A percentile compares a stretch with the other conserved stretches of the same genome.
phyloP scores from a whole-genome alignment of 2,797 vertebrate genomes.

The Danio aesculapii region DNA sequence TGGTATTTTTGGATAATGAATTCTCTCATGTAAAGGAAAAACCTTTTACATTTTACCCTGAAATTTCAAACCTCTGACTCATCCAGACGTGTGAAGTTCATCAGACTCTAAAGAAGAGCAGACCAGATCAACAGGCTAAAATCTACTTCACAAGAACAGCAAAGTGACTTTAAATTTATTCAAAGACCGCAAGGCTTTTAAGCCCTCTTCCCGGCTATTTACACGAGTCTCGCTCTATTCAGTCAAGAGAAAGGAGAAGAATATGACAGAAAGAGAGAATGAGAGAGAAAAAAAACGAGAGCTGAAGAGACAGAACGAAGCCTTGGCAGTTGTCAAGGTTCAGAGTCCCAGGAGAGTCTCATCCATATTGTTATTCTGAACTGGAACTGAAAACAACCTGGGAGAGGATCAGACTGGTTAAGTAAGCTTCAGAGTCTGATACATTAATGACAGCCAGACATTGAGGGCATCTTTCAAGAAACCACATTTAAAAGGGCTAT shows the following conservation, averaged over 20 bases:
- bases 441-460: conserved; percentile 15
- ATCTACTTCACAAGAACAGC: conserved; percentile 48
- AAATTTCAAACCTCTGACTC: conserved; percentile 16
- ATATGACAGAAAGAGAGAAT: conserved; percentile 42
- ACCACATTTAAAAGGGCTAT: neutral
- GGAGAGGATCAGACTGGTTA: conserved; percentile 31
- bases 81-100: conserved; percentile 10
- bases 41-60: conserved; percentile 15
- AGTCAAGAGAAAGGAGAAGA: conserved; percentile 21
- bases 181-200: conserved; percentile 56
- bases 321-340: conserved; percentile 55
- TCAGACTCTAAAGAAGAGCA: conserved; percentile 40
- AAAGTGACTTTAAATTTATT: conserved; percentile 60
- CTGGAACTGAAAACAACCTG: conserved; percentile 50
- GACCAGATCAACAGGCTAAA: conserved; percentile 52
- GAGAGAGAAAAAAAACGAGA: conserved; percentile 21
- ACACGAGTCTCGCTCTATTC: conserved; percentile 43
- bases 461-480: neutral
- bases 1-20: neutral
- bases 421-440: conserved; percentile 20
- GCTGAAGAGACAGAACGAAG: conserved; percentile 31
- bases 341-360: conserved; percentile 39
- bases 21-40: conserved; percentile 4
- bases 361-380: conserved; percentile 57
- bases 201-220: conserved; percentile 56